phyloP scores from a whole-genome alignment of 2,113 vertebrate species.

The Leptocoma aspasia region DNA sequence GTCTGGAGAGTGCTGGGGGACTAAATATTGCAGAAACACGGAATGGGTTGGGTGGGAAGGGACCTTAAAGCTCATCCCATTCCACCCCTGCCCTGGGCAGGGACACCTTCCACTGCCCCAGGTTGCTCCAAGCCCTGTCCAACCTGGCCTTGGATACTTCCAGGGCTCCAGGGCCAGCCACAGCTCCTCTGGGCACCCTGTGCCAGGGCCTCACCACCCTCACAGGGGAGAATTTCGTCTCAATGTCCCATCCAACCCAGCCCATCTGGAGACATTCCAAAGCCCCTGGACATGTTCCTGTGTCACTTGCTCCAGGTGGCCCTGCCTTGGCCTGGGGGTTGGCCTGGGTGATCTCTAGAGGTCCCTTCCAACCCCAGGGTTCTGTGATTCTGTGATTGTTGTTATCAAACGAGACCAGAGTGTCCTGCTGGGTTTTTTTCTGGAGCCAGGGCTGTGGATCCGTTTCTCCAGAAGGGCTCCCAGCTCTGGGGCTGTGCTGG shows the following conservation, averaged over 20 bases:
- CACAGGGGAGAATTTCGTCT: neutral
- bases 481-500: neutral
- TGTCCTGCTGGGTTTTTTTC: rapidly evolving
- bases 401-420: rapidly evolving
- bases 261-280: neutral
- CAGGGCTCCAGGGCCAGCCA: neutral
- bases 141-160: neutral
- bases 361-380: neutral
- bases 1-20: neutral
- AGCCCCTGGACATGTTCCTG: neutral
- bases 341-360: neutral
- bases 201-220: neutral
- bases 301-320: neutral
- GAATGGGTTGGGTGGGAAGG: neutral
- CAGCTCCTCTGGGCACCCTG: neutral
- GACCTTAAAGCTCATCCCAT: too few relatives aligned
- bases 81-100: neutral
- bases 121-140: neutral
- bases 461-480: neutral
- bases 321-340: neutral
- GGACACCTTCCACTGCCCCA: neutral
- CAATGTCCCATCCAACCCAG: neutral
- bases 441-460: neutral
- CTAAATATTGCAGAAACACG: neutral
- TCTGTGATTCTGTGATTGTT: neutral